These are phyloP conservation scores for human DNA, from an alignment of 2,113 vertebrate genomes.

Conservation along the genomic window GRCh38 chr6:139324001-139324500, in stretches of 20 bases:
- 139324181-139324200: background rate
- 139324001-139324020: accelerated
- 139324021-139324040: background rate
- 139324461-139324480: background rate
- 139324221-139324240: background rate
- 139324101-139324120: background rate
- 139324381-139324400: background rate
- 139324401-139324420: background rate
- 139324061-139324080: background rate
- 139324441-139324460: background rate
- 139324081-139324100: background rate
- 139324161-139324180: background rate
- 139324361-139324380: background rate
- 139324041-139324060: background rate
- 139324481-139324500: background rate
- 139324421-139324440: conserved; percentile 16
- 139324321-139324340: too few relatives aligned
- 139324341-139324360: background rate
- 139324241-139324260: background rate
- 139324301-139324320: too few relatives aligned
- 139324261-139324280: background rate
- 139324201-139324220: conserved; percentile 13
- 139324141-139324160: background rate
- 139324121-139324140: background rate
- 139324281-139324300: background rate